A percentile compares a stretch with the other conserved stretches of the same genome.
phyloP scores from a whole-genome alignment of 2,888 invertebrate species.

The Toxonevra muliebris region DNA sequence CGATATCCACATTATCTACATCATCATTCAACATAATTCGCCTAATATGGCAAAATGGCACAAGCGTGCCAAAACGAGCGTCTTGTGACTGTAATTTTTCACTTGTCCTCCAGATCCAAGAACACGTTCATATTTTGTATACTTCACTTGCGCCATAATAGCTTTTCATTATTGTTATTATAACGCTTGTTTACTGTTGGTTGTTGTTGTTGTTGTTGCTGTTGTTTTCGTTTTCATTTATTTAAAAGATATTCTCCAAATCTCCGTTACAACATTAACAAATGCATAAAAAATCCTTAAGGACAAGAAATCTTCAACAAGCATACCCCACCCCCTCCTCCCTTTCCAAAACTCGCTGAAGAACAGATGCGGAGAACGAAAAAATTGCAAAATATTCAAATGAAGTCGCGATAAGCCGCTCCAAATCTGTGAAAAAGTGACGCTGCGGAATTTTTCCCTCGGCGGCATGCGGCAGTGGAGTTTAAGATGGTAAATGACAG shows the following conservation, averaged over 20 bases:
- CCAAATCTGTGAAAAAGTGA: slow-evolving; percentile 62
- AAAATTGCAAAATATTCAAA: slow-evolving; percentile 56
- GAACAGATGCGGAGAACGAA: slow-evolving; percentile 21
- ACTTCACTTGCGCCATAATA: slow-evolving; percentile 55
- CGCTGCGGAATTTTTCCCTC: slow-evolving; percentile 38
- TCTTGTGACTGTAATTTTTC: slow-evolving; percentile 36
- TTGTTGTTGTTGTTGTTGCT: slow-evolving; percentile 58
- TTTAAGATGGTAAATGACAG: not conserved
- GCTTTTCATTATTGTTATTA: slow-evolving; percentile 64
- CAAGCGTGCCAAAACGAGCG: slow-evolving; percentile 35
- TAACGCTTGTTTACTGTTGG: slow-evolving; percentile 44
- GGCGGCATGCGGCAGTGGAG: slow-evolving; percentile 21
- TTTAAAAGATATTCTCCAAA: slow-evolving; percentile 47
- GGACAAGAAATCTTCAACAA: slow-evolving; percentile 23
- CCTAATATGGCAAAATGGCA: slow-evolving; percentile 46
- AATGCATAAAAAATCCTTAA: slow-evolving; percentile 55
- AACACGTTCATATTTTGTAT: not conserved
- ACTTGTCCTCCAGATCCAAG: slow-evolving; percentile 23
- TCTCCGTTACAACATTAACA: slow-evolving; percentile 61
- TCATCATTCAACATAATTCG: slow-evolving; percentile 46
- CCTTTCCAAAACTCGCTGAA: slow-evolving; percentile 5
- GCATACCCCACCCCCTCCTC: not conserved
- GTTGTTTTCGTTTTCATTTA: slow-evolving; percentile 42
- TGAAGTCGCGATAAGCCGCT: slow-evolving; percentile 64
- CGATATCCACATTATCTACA: too few relatives aligned